Base-by-base conservation (phyloP, 2,797 vertebrate genomes). In the Brachyrhaphis roseni region DNA sequence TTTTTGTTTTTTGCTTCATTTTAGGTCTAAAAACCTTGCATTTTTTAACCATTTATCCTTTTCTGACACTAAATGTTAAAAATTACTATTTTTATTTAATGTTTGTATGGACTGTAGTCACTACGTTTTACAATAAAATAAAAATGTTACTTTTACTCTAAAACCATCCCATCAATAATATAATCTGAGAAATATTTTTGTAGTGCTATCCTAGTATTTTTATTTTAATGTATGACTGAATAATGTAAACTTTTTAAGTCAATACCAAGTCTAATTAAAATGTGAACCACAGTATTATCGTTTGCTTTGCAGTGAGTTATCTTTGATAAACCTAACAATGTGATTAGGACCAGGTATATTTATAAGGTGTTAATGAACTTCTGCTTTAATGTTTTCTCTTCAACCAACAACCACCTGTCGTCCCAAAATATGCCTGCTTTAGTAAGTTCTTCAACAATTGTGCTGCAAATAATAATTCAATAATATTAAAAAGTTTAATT, bases 331-430 rank as follows among this genome's bases (percentile, higher is more conserved):
- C 86, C 82, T 85, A 84, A 88, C 43, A n/a, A 4, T 75, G 87
- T 91, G 90, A 88, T 89, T 87, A 88, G 85, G 87, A 93, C 79
- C 89, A 93, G 89, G 92, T 94, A 94, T 88, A 84, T 92, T 91
- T 87, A 84, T 93, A 94, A 95, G 88, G 92, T 96, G 95, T 93
- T 95, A 95, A 95, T 95, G 90, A 95, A 92, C 87, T 88, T 89
- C 84, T 87, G 68, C 86, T 90, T 81, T 90, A 88, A 82, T 90
- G 75, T 73, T 74, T 71, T 85, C 20, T 76, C 75, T 87, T 92
- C 74, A 79, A 85, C 91, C 80, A 87, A 86, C 89, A 87, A 85
- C 85, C 81, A 90, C 76, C 79, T 90, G 89, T 88, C 71, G 74
- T 72, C 55, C 49, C 28, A 62, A 5, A 86, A 77, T 36, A 39